Evolutionary conservation across 2,113 vertebrate genomes (phyloP), one percentile per base, ranked within the genome.

Genomic region (Gallinago jamesoni): DNA sequence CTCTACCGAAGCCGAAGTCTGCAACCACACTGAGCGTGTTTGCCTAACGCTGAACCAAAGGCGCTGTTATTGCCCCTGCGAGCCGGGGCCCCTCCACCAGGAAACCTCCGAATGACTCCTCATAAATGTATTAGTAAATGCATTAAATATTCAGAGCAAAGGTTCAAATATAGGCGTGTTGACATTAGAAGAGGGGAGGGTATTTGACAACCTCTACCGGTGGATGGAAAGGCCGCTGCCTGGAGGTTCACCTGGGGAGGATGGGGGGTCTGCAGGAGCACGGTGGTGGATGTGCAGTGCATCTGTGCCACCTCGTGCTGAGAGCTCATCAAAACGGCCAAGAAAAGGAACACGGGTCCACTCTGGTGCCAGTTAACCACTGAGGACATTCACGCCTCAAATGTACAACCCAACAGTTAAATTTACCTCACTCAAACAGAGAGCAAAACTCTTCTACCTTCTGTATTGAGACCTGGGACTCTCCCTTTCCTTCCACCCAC

Each of bases 121-220:
- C 92, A 83, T 88, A 97, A 97, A 96, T 77, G 59, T 57, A 91
- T 96, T 90, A 78, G 87, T 75, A 90, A 87, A 92, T 86, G 75
- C 56, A 56, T 94, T 50, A 95, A 92, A 88, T 89, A 94, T 89
- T 85, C 39, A 10, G 64, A 96, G 84, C 39, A 95, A 94, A 89
- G 82, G 92, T 90, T 94, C 90, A 92, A 67, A 67, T 69, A 74
- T 8, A 69, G 33, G 55, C 27, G 2, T 80, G 83, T 69, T 93
- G 89, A 74, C 48, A 75, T 48, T 68, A 53, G 64, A 45, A 76
- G 60, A 82, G 8, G 60, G 68, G n/a, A 70, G 41, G 75, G 66
- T 60, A 43, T 82, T 80, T 78, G 72, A 66, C 64, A 79, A 24
- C 22, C 43, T 94, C 89, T 73, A 35, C 57, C 1, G 1, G 76